Conservation (phyloP, 2,797 vertebrate genomes). For the Phrynocephalus forsythii region DNA sequence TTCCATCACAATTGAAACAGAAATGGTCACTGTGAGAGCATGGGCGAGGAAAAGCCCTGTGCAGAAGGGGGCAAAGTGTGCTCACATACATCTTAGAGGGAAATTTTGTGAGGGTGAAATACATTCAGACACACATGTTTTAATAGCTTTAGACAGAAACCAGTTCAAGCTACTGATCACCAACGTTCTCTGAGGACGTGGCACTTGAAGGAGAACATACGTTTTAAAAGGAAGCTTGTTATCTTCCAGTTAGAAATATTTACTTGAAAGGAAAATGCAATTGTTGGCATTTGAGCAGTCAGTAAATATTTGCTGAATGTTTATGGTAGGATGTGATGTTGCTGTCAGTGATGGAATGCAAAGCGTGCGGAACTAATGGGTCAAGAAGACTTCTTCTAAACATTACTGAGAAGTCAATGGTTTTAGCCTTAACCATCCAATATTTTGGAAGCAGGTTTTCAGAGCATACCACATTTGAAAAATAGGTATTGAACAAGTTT, state of each 20-base stretch:
- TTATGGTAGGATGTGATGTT: background rate
- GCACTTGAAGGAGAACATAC: too few species aligned
- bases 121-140: too few species aligned
- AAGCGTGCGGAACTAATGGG: background rate
- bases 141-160: too few species aligned
- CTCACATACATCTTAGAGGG: too few species aligned
- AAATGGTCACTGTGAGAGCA: too few species aligned
- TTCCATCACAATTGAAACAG: too few species aligned
- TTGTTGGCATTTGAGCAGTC: background rate
- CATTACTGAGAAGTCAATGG: background rate
- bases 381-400: background rate
- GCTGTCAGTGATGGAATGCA: background rate
- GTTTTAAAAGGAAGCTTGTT: background rate
- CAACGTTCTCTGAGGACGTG: too few species aligned
- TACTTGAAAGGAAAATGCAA: background rate
- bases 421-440: background rate
- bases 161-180: too few species aligned
- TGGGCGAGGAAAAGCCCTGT: too few species aligned
- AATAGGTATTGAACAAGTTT: background rate
- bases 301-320: background rate
- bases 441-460: background rate
- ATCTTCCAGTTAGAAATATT: background rate
- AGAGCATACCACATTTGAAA: background rate
- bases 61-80: too few species aligned
- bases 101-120: too few species aligned